phyloP scores from a whole-genome alignment of 2,888 invertebrate species.

The Eupithecia pulchellata region DNA sequence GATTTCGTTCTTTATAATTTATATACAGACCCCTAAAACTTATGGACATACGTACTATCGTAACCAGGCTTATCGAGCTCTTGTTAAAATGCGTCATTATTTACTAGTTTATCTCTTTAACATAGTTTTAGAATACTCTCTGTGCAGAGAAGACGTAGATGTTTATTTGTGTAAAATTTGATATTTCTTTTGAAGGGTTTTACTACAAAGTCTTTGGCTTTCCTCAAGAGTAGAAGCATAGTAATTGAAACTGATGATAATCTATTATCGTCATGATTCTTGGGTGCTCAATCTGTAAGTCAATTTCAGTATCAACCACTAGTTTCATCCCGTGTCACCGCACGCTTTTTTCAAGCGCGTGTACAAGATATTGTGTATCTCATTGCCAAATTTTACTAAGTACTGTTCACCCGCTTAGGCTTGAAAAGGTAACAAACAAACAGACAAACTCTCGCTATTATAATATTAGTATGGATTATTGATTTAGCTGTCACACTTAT shows the following conservation, averaged over 20 bases:
- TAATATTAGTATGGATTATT: too few relatives aligned
- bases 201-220: neutral
- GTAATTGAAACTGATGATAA: neutral
- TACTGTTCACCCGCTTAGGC: too few relatives aligned
- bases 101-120: neutral
- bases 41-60: neutral
- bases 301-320: neutral
- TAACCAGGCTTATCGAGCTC: neutral
- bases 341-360: too few relatives aligned
- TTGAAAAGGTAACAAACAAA: too few relatives aligned
- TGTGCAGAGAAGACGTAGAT: neutral
- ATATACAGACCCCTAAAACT: too few relatives aligned
- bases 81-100: neutral
- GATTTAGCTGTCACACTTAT: too few relatives aligned
- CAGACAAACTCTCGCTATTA: too few relatives aligned
- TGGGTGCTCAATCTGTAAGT: neutral
- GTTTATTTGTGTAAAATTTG: neutral
- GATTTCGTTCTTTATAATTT: too few relatives aligned
- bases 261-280: too few relatives aligned
- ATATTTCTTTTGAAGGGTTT: neutral
- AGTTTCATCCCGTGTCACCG: neutral
- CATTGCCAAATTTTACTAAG: too few relatives aligned
- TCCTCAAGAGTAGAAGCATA: neutral
- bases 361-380: neutral
- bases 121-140: neutral